Evolutionary conservation across 2,797 vertebrate species (phyloP), one percentile per base, ranked within the genome.

Genomic region (Pteronotus mesoamericanus): DNA sequence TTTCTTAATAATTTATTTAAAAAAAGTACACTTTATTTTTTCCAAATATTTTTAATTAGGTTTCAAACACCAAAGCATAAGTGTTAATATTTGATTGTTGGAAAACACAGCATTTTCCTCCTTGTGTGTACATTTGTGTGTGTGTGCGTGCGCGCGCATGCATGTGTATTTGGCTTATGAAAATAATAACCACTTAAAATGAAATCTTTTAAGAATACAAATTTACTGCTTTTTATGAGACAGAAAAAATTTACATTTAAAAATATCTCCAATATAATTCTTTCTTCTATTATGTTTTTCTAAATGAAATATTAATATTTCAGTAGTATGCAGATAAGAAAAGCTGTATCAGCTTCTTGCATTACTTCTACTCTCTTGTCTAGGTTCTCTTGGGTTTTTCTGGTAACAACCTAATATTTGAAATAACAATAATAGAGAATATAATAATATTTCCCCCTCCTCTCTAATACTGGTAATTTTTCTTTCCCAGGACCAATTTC

Each of bases 1-100:
- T 89, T 82, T 75, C 37, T 59, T 26, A 69, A 53, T 22, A 69
- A 59, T 64, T 86, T 82, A 44, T 34, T 89, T 61, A 64, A 64
- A 64, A 53, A 64, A 64, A 16, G 14, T 64, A 64, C 29, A n/a
- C n/a, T 61, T 61, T 61, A 32, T 15, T n/a, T 64, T 61, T n/a
- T 64, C 29, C 29, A 96, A 96, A 95, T 96, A 95, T 64, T 46
- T 96, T 96, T 95, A 96, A 86, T 97, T 83, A 89, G 22, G 71
- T 90, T 86, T 88, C 26, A 92, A 96, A 97, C 19, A 64, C 24
- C n/a, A 89, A 89, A 89, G 48, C 80, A 92, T 61, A 86, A 92
- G 94, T 71, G 66, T 92, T 87, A 85, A 55, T 46, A 91, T 96
- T 55, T 74, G 74, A 91, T 64, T 80, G n/a, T 44, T 91, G 48